A percentile compares a stretch with the other conserved stretches of the same genome.
These are phyloP conservation scores for Guaruba guarouba DNA, from an alignment of 2,113 vertebrate genomes.

Conservation along the genomic window DNA sequence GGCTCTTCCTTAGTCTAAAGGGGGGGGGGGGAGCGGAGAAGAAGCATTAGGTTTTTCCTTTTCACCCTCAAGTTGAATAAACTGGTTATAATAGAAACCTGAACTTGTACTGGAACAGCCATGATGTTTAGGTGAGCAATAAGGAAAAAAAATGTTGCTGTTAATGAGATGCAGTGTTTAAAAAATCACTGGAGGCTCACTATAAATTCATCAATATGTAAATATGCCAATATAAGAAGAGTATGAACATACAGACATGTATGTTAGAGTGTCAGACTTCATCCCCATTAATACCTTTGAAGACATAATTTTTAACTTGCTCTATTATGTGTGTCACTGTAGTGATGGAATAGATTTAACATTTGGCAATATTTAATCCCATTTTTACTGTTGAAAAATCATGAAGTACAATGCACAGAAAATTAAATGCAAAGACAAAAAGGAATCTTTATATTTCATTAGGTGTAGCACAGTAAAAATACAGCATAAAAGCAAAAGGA, in stretches of 20 bases:
- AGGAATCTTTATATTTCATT: background rate
- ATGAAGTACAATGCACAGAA: background rate
- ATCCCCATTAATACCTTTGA: background rate
- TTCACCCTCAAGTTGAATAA: slow-evolving; percentile 1
- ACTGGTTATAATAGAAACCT: background rate
- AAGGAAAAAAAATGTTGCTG: background rate
- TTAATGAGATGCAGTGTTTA: background rate
- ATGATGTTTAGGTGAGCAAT: background rate
- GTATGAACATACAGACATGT: background rate
- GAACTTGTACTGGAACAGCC: background rate
- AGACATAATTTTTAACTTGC: background rate
- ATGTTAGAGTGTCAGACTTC: background rate
- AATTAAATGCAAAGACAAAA: background rate
- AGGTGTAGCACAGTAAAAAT: background rate
- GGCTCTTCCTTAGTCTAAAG: slow-evolving; percentile 8
- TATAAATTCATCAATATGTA: background rate
- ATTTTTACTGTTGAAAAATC: background rate
- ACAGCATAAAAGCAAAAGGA: background rate
- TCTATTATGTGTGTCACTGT: background rate
- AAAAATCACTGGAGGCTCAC: background rate
- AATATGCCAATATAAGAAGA: background rate
- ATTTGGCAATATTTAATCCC: background rate
- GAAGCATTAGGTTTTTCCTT: background rate
- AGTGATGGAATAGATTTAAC: background rate
- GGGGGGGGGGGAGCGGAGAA: accelerated